Base-by-base conservation (phyloP, 2,888 invertebrate species). In the Didymodactylos carnosus region DNA sequence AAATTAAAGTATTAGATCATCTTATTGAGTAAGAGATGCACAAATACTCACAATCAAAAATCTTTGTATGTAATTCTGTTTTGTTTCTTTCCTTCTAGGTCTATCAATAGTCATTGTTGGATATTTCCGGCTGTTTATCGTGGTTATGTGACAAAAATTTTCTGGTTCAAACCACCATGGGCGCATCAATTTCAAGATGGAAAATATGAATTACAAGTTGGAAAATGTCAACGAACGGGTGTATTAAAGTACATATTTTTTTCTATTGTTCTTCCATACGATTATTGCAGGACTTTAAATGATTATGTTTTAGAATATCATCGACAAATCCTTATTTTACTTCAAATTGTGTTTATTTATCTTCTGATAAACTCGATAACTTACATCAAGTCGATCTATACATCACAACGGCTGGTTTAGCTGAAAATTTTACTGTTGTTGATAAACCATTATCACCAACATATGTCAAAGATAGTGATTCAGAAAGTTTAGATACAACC, bases 111-210 rank as follows among this genome's bases (percentile, higher is more conserved):
- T 62, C 62, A 74, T 35, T 71, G 91, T 84, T 94, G 94, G 94
- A 91, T 94, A 73, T 85, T 93, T 80, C 93, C 93, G 0, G 89
- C 90, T 10, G 88, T 87, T 14, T 93, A 89, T 80, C 90, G 91
- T 6, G 92, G 92, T 0, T 91, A 92, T 82, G 87, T 94, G 49
- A 86, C 84, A 72, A 87, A 88, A 75, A 84, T 94, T 35, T 84
- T 91, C 70, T 94, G 94, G 94, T 75, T 92, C 11, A 91, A 91
- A 81, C 92, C 93, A 51, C 89, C 90, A 0, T 94, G 93, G 93
- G 89, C 92, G 46, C 86, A 87, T 77, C 93, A 94, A 83, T 89
- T 93, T 79, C 81, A 85, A 2, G 88, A 90, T 77, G 89, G 89
- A 49, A 84, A 85, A 71, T 87, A 88, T 75, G 82, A 83, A 40